Percentiles rank a stretch among this genome's conserved stretches.
phyloP scores from a whole-genome alignment of 2,113 vertebrate species.

The Patagioenas fasciata region DNA sequence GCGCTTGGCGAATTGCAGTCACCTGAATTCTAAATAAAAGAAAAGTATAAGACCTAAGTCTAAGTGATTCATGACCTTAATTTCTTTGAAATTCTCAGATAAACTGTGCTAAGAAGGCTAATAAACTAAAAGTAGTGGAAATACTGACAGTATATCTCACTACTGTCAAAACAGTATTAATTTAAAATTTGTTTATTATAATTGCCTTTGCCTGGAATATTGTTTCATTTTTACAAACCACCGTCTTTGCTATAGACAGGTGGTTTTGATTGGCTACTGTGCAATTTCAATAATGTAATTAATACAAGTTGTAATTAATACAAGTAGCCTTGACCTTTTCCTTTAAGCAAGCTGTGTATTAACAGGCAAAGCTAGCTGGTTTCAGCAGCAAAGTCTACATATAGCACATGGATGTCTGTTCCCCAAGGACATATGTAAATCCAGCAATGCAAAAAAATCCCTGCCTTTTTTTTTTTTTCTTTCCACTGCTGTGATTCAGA shows the following conservation, averaged over 20 bases:
- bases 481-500: neutral
- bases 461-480: neutral
- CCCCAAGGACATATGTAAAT: conserved; percentile 48
- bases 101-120: neutral
- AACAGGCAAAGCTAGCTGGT: neutral
- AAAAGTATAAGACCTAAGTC: neutral
- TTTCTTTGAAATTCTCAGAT: neutral
- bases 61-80: neutral
- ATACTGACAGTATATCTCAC: neutral
- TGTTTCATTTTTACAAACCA: neutral
- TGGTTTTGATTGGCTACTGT: neutral
- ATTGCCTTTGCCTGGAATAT: neutral
- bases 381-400: neutral
- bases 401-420: neutral
- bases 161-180: neutral
- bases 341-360: neutral
- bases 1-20: neutral
- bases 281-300: neutral
- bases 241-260: neutral
- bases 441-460: neutral
- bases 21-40: neutral
- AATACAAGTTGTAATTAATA: neutral
- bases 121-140: neutral
- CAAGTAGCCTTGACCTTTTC: conserved; percentile 34
- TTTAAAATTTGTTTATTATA: neutral